Evolutionary conservation across 2,797 vertebrate genomes (phyloP), one percentile per base, ranked within the genome.

Genomic region (Catostomus latipinnis): DNA sequence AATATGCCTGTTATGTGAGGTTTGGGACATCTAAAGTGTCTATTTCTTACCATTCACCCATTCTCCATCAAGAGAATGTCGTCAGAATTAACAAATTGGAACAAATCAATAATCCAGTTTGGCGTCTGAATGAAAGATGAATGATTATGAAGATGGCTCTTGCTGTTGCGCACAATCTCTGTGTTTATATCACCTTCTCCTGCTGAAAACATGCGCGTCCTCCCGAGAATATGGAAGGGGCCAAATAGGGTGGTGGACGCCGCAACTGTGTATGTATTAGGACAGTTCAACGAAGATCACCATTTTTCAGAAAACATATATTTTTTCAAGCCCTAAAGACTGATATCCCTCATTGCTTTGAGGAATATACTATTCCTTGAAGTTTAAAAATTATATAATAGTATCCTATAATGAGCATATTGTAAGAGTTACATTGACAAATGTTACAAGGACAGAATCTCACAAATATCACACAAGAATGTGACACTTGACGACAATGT

Each of bases 401-500:
- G 43, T 8, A 46, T 11, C n/a, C 43, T 43, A 63, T 63, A 13
- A 34, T 6, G 13, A 63, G 6, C 22, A 10, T 49, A 1, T 5
- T 65, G 10, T 45, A n/a, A 53, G 22, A 56, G 6, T 67, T 49
- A 67, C 8, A 5, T 67, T 67, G 8, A 57, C 5, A 11, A 8
- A 52, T 73, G 71, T 34, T 45, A 52, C 71, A 48, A 34, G 34
- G 34, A 34, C 34, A 73, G 7, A 50, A 18, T 50, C n/a, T 12
- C 16, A 73, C 16, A 34, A 1, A 1, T 0, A 0, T 22, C 12
- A 49, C 56, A 34, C 34, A 65, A 78, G 60, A 60, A 22, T 13
- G 56, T 79, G 76, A 60, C 68, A 79, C 76, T 78, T 78, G 67
- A 78, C 69, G 52, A 57, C 70, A 63, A 16, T 73, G 57, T 43